Evolutionary conservation across 2,888 invertebrate genomes (phyloP).

Genomic region (Tetanocera ferruginea): DNA sequence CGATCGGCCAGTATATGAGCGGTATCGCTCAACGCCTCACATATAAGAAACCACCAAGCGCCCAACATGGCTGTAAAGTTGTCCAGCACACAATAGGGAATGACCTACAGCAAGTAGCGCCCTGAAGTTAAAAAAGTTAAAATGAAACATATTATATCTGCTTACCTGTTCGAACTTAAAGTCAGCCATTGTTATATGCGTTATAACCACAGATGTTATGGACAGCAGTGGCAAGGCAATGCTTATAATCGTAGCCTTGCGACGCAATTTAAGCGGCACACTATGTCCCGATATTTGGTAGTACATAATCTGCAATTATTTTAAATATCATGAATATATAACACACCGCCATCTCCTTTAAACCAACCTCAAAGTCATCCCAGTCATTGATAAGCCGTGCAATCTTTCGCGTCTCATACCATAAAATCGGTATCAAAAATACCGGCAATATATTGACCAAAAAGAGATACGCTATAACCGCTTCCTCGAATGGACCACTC

Average conservation of each 20-base stretch:
- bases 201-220: slow-evolving; percentile 76
- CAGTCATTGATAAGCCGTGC: slow-evolving; percentile 73
- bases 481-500: slow-evolving; percentile 81
- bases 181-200: slow-evolving; percentile 80
- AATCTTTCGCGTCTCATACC: slow-evolving; percentile 78
- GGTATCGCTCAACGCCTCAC: slow-evolving; percentile 76
- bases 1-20: slow-evolving; percentile 78
- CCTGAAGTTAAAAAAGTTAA: not conserved
- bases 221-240: slow-evolving; percentile 76
- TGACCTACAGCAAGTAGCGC: slow-evolving; percentile 65
- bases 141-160: not conserved
- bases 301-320: slow-evolving; percentile 72
- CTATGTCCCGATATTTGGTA: slow-evolving; percentile 74
- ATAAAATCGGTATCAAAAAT: slow-evolving; percentile 75
- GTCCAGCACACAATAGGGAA: slow-evolving; percentile 80
- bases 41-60: slow-evolving; percentile 80
- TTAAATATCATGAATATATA: not conserved
- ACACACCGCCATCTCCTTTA: not conserved
- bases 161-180: slow-evolving; percentile 75
- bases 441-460: slow-evolving; percentile 80
- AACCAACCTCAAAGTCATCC: slow-evolving; percentile 76
- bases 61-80: slow-evolving; percentile 78
- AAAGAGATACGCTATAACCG: slow-evolving; percentile 81
- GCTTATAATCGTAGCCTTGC: slow-evolving; percentile 74
- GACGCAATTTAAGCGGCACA: slow-evolving; percentile 73